Evolutionary conservation across 2,113 vertebrate species (phyloP), one percentile per base, ranked within the genome.

Genomic region (Rhombomys opimus): DNA sequence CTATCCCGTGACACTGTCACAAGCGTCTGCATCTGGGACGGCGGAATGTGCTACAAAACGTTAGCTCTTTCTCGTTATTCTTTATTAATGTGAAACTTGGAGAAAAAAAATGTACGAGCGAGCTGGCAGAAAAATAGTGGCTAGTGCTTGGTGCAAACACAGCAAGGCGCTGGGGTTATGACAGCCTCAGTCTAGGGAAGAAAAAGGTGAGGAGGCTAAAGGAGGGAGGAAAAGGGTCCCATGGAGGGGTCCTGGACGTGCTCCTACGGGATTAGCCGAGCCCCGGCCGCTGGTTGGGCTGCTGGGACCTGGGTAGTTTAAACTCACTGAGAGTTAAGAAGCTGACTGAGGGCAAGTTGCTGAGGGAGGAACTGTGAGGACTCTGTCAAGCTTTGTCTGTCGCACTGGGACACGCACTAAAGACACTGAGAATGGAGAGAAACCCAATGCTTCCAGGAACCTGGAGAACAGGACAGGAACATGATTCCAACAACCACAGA

Each of bases 11-110:
- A 76, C 59, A 81, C 23, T 38, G 81, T 90, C 91, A 70, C n/a
- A 76, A 73, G 59, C 90, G 41, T 73, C 78, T 89, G 73, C 90
- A 57, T 92, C 18, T 11, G 0, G 68, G 76, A 78, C 78, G 61
- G 78, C 41, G 68, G 67, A 75, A 81, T 85, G 38, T 78, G 52
- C 87, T 93, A 95, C 85, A 93, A 94, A 88, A 73, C 76, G 95
- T 77, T 68, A 92, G 85, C 72, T 94, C 70, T 91, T 87, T 67
- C 93, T 94, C 80, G 85, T 63, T 23, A 65, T 59, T 52, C 32
- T 80, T 76, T 85, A 89, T 94, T 93, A 87, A 52, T 75, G 76
- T 59, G 72, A 96, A 61, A 65, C 38, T 93, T 96, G 72, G 96
- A 46, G 46, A 46, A 46, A 93, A 85, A 94, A 95, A 95, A 89